Evolutionary conservation across 2,888 invertebrate species (phyloP), one percentile per base, ranked within the genome.

Genomic region (Zele albiditarsus): DNA sequence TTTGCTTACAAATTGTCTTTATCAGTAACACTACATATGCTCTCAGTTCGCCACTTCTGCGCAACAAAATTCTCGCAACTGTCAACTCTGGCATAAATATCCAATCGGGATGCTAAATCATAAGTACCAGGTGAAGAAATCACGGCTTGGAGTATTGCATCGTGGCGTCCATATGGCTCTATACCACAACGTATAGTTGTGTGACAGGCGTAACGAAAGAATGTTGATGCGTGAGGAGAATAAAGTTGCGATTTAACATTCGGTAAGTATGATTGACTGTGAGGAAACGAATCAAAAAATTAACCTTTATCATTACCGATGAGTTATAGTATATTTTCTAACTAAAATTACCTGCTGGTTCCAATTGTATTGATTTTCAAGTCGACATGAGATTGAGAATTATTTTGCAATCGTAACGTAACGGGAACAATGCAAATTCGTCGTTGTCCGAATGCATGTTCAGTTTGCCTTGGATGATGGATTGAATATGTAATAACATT

Each of bases 351-450:
- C 93, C 92, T 92, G 85, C 91, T 92, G 16, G 89, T 89, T 81
- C 92, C 92, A 63, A 92, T 88, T 82, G 93, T 92, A 82, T 92
- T 91, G 73, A 94, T 90, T 84, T 91, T 92, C 28, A 94, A 92
- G 77, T 91, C 90, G 23, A 94, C 90, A 14, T 90, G 88, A 70
- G 91, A 90, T 73, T 91, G 91, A 72, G 93, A 92, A 86, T 94
- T 92, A 87, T 94, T 94, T 76, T 94, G 94, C 79, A 94, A 88
- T 77, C 92, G 91, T 80, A 95, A 89, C 74, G 91, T 91, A 2
- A 95, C 92, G 27, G 94, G 94, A 78, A 95, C 91, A 78, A 93
- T 88, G 84, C 95, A 95, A 75, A 94, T 84, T 82, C 91, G 91
- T 74, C 88, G 91, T 75, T 88, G 88, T 49, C 89, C 87, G 84